A percentile compares a stretch with the other conserved stretches of the same genome.
Evolutionary conservation across 2,797 vertebrate genomes (phyloP).

Genomic region (Dicrostonyx torquatus): DNA sequence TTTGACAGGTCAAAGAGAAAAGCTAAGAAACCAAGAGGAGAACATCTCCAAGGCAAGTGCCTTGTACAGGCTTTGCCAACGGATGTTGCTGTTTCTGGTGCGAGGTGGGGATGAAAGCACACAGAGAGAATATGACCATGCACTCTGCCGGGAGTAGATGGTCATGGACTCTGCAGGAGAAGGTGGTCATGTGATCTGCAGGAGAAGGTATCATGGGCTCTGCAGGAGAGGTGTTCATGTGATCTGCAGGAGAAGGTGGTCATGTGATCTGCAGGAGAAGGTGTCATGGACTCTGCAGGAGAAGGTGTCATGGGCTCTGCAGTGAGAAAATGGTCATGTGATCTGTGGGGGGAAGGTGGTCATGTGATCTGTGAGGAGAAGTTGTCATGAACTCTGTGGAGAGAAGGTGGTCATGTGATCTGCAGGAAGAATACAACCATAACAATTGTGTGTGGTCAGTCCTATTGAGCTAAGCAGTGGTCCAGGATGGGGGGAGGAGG

Average conservation of each 20-base stretch:
- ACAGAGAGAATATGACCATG: no score
- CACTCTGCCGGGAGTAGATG: not conserved
- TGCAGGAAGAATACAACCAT: not conserved
- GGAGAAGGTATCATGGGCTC: not conserved
- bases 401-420: not conserved
- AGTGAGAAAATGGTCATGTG: not conserved
- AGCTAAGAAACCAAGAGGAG: not conserved
- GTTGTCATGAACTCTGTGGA: no score
- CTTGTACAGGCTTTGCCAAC: not conserved
- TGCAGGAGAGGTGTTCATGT: not conserved
- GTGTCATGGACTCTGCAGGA: no score
- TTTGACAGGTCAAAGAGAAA: not conserved
- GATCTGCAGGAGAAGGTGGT: not conserved
- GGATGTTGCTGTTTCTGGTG: not conserved
- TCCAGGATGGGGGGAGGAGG: no score
- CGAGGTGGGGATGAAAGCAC: not conserved
- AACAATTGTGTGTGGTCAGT: not conserved
- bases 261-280: not conserved
- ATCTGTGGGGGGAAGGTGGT: not conserved
- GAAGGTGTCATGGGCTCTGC: no score
- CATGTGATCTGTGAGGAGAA: not conserved
- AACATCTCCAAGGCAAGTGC: not conserved
- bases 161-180: not conserved
- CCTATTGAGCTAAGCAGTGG: not conserved
- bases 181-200: not conserved